phyloP scores from a whole-genome alignment of 2,113 vertebrate genomes.

The Nothoprocta perdicaria region DNA sequence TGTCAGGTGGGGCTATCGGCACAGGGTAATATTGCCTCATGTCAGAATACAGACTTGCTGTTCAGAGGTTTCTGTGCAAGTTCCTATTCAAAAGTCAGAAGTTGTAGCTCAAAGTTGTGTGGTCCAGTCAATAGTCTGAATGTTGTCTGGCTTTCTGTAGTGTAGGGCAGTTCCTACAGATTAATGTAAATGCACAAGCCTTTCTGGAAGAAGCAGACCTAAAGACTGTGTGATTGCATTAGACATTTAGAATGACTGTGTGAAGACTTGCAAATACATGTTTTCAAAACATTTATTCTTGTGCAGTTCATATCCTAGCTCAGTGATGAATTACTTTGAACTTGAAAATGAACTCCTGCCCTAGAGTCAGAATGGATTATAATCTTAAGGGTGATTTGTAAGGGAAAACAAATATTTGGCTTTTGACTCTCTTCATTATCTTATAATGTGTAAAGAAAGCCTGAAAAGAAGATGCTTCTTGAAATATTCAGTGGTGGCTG shows the following conservation, averaged over 20 bases:
- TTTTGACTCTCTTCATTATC: background rate
- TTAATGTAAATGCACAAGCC: conserved; percentile 12
- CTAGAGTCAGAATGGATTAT: conserved; percentile 32
- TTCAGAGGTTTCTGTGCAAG: background rate
- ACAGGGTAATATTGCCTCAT: background rate
- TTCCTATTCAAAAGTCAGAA: background rate
- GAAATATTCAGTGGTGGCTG: background rate
- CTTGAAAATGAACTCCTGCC: conserved; percentile 31
- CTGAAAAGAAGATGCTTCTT: background rate
- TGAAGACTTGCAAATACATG: background rate
- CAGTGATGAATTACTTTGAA: conserved; percentile 42
- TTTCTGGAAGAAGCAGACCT: background rate
- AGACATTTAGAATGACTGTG: conserved; percentile 2
- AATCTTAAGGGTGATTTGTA: conserved; percentile 41
- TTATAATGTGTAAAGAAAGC: background rate
- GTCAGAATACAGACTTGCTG: background rate
- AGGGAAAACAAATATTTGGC: conserved; percentile 32
- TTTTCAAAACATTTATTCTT: conserved; percentile 41
- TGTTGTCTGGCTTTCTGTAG: background rate
- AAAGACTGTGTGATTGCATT: background rate
- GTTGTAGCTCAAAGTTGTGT: background rate
- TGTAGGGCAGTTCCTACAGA: background rate
- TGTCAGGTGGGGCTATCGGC: background rate
- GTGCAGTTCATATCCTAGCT: background rate
- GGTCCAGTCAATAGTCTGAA: background rate